Evolutionary conservation across 1,140 invertebrate genomes (phyloP).

Genomic region (Drosophila carrolli): DNA sequence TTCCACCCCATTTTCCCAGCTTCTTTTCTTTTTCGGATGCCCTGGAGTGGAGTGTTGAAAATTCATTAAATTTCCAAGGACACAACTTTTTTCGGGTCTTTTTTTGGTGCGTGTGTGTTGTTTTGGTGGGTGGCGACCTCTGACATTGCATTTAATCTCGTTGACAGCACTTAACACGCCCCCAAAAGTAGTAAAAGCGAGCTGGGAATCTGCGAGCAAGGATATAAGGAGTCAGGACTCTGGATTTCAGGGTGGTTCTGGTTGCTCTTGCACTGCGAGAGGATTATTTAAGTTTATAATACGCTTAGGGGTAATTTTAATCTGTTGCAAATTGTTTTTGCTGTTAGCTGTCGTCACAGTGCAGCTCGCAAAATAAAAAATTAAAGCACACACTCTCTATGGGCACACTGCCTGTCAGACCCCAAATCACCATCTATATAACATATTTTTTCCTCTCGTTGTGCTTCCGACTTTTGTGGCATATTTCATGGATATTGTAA

Average conservation of each 20-base stretch:
- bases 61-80: constrained; percentile 83
- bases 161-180: constrained; percentile 82
- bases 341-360: constrained; percentile 41
- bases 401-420: constrained; percentile 26
- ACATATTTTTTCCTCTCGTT: constrained; percentile 52
- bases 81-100: constrained; percentile 60
- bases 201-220: constrained; percentile 2
- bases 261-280: constrained; percentile 41
- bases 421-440: constrained; percentile 71
- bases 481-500: constrained; percentile 77
- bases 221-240: constrained; percentile 22
- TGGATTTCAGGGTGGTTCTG: constrained; percentile 11
- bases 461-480: constrained; percentile 61
- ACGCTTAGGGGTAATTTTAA: constrained; percentile 84
- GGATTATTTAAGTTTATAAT: constrained; percentile 84
- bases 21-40: not conserved
- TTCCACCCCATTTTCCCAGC: not conserved
- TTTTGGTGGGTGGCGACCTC: constrained; percentile 61
- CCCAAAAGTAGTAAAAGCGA: constrained; percentile 62
- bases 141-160: constrained; percentile 83
- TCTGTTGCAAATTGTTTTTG: constrained; percentile 84
- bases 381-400: constrained; percentile 2
- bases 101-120: constrained; percentile 19
- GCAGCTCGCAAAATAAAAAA: constrained; percentile 5
- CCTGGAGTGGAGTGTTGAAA: constrained; percentile 65